phyloP scores from a whole-genome alignment of 2,888 invertebrate genomes.

The Hypercompe scribonia region DNA sequence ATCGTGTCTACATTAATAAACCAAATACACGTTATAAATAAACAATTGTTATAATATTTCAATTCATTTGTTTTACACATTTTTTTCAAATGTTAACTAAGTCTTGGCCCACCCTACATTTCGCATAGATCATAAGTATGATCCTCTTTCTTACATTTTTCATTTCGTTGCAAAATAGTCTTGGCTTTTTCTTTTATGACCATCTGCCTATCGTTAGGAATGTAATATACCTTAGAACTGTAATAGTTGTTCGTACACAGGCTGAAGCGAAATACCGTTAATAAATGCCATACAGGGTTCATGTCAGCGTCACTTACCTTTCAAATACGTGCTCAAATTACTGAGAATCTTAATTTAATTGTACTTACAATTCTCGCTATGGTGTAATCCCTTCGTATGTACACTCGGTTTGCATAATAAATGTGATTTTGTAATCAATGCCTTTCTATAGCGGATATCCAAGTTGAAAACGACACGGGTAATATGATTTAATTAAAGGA shows the following conservation, averaged over 20 bases:
- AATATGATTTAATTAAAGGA: neutral
- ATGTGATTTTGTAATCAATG: slow-evolving; percentile 18
- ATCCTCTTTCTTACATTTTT: neutral
- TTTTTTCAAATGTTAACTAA: too few relatives aligned
- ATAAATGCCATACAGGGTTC: neutral
- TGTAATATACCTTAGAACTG: neutral
- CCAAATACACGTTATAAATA: too few relatives aligned
- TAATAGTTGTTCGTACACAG: neutral
- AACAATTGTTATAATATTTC: too few relatives aligned
- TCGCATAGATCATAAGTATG: neutral
- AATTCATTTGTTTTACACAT: too few relatives aligned
- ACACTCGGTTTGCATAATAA: slow-evolving; percentile 17
- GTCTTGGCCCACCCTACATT: too few relatives aligned
- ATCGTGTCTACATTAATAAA: too few relatives aligned
- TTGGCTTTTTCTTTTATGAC: neutral
- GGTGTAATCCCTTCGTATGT: slow-evolving; percentile 23
- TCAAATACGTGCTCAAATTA: slow-evolving; percentile 24
- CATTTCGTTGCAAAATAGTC: neutral
- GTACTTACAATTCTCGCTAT: slow-evolving; percentile 18
- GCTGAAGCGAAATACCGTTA: neutral
- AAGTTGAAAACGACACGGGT: neutral
- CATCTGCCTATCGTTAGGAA: neutral
- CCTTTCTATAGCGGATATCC: slow-evolving; percentile 18
- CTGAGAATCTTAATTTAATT: slow-evolving; percentile 8
- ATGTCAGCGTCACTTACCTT: slow-evolving; percentile 14